Percentiles rank a stretch among this genome's conserved stretches.
These are phyloP conservation scores for Helicolenus hilgendorfi DNA, from an alignment of 2,797 vertebrate species.

Conservation along the genomic window DNA sequence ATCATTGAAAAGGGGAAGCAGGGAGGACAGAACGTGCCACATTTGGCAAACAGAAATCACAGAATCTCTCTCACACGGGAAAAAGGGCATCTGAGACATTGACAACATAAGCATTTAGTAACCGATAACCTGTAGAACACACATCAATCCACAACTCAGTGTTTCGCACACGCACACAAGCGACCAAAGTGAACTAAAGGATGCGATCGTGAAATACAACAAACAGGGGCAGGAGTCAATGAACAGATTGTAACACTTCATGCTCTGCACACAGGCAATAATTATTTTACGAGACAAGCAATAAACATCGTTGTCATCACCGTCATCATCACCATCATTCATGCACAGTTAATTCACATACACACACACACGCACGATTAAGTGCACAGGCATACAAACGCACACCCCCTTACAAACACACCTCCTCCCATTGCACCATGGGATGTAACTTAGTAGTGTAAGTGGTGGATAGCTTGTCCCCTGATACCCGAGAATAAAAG, in stretches of 20 bases:
- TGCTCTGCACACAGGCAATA: conserved; percentile 69
- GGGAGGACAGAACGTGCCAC: conserved; percentile 53
- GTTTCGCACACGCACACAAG: conserved; percentile 42
- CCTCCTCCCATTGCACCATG: conserved; percentile 50
- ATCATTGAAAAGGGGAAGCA: conserved; percentile 85
- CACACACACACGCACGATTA: conserved; percentile 16
- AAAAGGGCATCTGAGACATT: conserved; percentile 30
- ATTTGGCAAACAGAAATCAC: conserved; percentile 73
- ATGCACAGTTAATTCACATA: conserved; percentile 55
- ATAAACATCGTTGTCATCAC: conserved; percentile 51
- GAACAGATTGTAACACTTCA: conserved; percentile 82
- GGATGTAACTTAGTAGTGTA: conserved; percentile 54
- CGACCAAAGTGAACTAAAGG: conserved; percentile 28
- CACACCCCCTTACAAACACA: conserved; percentile 44
- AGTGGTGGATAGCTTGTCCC: conserved; percentile 53
- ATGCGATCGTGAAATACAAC: conserved; percentile 32
- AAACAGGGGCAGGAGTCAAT: conserved; percentile 50
- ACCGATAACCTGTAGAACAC: conserved; percentile 48
- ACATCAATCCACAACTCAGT: conserved; percentile 56
- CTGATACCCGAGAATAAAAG: conserved; percentile 57
- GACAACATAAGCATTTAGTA: conserved; percentile 78
- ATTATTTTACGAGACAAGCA: conserved; percentile 61
- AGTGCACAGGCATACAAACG: conserved; percentile 47
- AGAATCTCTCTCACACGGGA: conserved; percentile 70
- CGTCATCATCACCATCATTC: conserved; percentile 35